Percentiles rank a stretch among this genome's conserved stretches.
Evolutionary conservation across 1,140 invertebrate genomes (phyloP).

Genomic region (Dreissena polymorpha): DNA sequence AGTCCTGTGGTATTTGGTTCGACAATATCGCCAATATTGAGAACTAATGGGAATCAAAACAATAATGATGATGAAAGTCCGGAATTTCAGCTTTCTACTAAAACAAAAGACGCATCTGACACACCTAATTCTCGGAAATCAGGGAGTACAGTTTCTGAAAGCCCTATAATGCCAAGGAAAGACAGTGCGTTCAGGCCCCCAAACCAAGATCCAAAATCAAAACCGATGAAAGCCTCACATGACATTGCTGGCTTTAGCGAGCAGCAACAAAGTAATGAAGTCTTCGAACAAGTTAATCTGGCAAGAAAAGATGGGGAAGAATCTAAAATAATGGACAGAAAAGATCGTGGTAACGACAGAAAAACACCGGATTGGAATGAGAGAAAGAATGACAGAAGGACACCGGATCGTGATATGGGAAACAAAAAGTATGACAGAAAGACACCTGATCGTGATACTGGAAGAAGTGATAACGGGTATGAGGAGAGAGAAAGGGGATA

Average conservation of each 20-base stretch:
- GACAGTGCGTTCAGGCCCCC: slow-evolving; percentile 67
- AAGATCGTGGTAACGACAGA: not conserved
- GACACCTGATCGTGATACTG: not conserved
- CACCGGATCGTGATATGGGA: not conserved
- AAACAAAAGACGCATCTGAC: not conserved
- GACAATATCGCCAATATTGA: slow-evolving; percentile 43
- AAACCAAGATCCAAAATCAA: slow-evolving; percentile 21
- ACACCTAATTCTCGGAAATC: slow-evolving; percentile 29
- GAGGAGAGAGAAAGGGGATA: slow-evolving; percentile 22
- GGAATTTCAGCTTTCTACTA: slow-evolving; percentile 6
- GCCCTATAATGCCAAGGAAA: slow-evolving; percentile 64
- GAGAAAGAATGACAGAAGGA: slow-evolving; percentile 4
- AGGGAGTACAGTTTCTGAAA: slow-evolving; percentile 44
- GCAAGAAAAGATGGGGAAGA: not conserved
- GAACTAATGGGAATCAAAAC: not conserved
- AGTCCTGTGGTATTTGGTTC: slow-evolving; percentile 46
- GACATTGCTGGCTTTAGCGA: slow-evolving; percentile 29
- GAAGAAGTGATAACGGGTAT: not conserved
- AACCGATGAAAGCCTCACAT: slow-evolving; percentile 38
- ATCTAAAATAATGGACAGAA: too few species aligned
- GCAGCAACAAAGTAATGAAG: slow-evolving; percentile 7
- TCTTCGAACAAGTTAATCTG: not conserved
- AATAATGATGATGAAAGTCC: slow-evolving; percentile 8
- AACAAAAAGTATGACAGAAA: slow-evolving; percentile 4
- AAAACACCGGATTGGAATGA: slow-evolving; percentile 11